phyloP scores from a whole-genome alignment of 2,888 invertebrate species.

The Hydraecia micacea region DNA sequence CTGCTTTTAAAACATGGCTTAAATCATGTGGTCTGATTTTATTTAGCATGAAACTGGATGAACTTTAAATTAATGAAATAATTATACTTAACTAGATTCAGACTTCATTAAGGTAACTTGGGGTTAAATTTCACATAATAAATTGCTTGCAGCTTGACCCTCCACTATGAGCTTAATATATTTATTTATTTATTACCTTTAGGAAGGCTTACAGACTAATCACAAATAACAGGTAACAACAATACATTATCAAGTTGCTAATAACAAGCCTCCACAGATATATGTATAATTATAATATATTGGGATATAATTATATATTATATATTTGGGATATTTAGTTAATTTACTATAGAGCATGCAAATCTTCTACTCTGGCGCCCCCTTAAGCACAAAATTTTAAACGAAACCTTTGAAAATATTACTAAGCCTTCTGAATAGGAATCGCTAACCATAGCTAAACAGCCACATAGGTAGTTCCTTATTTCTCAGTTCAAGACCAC shows the following conservation, averaged over 20 bases:
- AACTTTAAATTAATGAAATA: conserved; percentile 14
- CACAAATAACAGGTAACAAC: too few relatives aligned
- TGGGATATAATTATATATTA: too few relatives aligned
- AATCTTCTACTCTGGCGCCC: background rate
- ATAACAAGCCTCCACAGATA: too few relatives aligned
- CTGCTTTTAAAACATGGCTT: background rate
- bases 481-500: background rate
- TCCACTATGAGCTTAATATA: background rate
- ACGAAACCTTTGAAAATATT: background rate
- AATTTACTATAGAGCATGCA: background rate
- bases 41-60: background rate
- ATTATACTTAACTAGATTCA: background rate
- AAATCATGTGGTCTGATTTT: background rate
- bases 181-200: too few relatives aligned
- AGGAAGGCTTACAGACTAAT: too few relatives aligned
- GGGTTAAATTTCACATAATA: background rate
- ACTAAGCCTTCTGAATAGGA: background rate
- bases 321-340: too few relatives aligned
- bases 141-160: background rate
- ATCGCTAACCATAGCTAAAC: background rate
- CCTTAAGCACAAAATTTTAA: background rate
- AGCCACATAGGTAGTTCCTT: background rate
- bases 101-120: background rate
- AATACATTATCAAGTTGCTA: too few relatives aligned
- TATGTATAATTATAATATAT: too few relatives aligned